Conservation (phyloP, 2,888 invertebrate species). For the Gortyna flavago region DNA sequence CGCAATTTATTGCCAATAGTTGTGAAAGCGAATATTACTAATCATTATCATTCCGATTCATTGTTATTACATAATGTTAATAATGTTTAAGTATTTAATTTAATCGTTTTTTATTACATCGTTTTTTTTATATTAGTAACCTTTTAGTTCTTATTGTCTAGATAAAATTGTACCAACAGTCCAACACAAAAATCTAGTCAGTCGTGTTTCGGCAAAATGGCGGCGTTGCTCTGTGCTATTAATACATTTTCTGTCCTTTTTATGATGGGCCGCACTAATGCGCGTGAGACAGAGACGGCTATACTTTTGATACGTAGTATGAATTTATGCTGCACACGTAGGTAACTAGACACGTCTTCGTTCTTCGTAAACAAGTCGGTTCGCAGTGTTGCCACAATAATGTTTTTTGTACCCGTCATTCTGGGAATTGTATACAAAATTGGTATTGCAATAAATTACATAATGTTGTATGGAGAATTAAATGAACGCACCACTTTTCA, state of each 20-base stretch:
- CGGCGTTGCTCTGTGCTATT: conserved; percentile 86
- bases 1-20: conserved; percentile 74
- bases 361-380: conserved; percentile 87
- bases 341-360: conserved; percentile 88
- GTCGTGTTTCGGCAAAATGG: conserved; percentile 87
- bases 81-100: conserved; percentile 45
- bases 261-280: conserved; percentile 43
- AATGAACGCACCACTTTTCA: background rate
- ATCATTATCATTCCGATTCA: conserved; percentile 49
- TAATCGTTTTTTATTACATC: conserved; percentile 34
- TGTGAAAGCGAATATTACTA: conserved; percentile 62
- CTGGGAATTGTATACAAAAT: conserved; percentile 28
- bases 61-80: conserved; percentile 44
- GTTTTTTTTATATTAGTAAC: conserved; percentile 43
- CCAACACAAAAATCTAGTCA: conserved; percentile 78
- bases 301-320: conserved; percentile 80
- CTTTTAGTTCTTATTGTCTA: conserved; percentile 61
- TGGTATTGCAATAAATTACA: background rate
- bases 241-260: conserved; percentile 82
- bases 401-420: conserved; percentile 48
- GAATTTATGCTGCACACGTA: conserved; percentile 86
- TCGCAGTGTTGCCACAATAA: conserved; percentile 79
- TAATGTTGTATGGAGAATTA: background rate
- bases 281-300: conserved; percentile 77
- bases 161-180: conserved; percentile 74